A percentile compares a stretch with the other conserved stretches of the same genome.
phyloP scores from a whole-genome alignment of 2,888 invertebrate genomes.

The Autographa gamma region DNA sequence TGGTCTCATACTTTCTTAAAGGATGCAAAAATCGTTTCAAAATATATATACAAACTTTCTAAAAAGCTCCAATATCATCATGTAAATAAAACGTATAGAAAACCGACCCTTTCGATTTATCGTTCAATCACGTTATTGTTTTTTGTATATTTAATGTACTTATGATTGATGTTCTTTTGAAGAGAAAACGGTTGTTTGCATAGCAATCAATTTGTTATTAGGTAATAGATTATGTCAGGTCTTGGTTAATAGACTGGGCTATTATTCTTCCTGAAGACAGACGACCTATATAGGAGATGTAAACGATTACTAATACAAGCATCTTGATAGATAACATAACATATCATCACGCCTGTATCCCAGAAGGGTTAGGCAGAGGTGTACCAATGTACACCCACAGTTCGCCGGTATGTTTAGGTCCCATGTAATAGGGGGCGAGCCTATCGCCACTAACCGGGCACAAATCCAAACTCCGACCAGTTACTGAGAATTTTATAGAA shows the following conservation, averaged over 20 bases:
- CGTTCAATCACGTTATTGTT: constrained; percentile 50
- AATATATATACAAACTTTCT: background rate
- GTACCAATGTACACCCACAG: too few relatives aligned
- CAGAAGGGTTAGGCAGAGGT: too few relatives aligned
- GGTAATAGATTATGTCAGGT: background rate
- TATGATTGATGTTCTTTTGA: constrained; percentile 17
- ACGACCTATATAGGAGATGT: background rate
- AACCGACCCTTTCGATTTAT: constrained; percentile 38
- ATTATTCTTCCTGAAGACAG: constrained; percentile 4
- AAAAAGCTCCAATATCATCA: constrained; percentile 9
- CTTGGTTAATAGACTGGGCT: constrained; percentile 8
- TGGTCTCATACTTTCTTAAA: too few relatives aligned
- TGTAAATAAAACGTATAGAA: constrained; percentile 42
- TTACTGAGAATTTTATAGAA: too few relatives aligned
- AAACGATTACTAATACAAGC: background rate
- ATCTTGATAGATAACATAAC: background rate
- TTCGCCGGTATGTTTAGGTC: too few relatives aligned
- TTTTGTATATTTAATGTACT: constrained; percentile 15
- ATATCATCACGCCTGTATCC: too few relatives aligned
- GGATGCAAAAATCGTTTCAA: background rate
- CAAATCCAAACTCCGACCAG: too few relatives aligned
- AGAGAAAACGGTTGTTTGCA: constrained; percentile 32
- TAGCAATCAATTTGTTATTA: constrained; percentile 35
- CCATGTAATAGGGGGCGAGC: too few relatives aligned
- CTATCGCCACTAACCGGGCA: too few relatives aligned